phyloP scores from a whole-genome alignment of 2,797 vertebrate genomes.

The Hydrocynus forskahlii region DNA sequence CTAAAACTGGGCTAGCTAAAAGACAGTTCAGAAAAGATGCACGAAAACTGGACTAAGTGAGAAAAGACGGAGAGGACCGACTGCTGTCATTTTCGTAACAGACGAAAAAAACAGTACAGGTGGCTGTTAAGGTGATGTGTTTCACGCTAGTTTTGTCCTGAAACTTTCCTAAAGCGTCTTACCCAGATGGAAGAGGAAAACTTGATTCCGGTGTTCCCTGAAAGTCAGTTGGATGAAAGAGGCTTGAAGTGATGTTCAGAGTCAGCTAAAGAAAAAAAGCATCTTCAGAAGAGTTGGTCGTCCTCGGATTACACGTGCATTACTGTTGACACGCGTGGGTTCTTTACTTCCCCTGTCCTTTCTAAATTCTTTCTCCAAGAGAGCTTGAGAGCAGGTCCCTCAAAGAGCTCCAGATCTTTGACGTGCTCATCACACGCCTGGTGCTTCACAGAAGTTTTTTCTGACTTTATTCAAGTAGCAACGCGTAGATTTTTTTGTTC shows the following conservation, averaged over 20 bases:
- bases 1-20: background rate
- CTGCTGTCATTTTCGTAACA: background rate
- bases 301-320: background rate
- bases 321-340: too few relatives aligned
- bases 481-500: too few relatives aligned
- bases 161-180: slow-evolving; percentile 1
- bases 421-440: background rate
- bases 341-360: background rate
- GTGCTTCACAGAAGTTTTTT: too few relatives aligned
- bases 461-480: too few relatives aligned
- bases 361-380: background rate
- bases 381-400: background rate
- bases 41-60: background rate
- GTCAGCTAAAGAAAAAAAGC: slow-evolving; percentile 1
- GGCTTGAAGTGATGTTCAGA: background rate
- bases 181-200: background rate
- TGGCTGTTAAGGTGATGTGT: background rate
- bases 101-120: background rate
- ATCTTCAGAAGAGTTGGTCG: background rate
- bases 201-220: background rate
- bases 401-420: background rate
- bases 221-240: background rate
- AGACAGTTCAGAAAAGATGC: background rate
- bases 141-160: background rate
- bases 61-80: background rate